Conservation (phyloP, 2,797 vertebrate species). For the Malurus splendens region DNA sequence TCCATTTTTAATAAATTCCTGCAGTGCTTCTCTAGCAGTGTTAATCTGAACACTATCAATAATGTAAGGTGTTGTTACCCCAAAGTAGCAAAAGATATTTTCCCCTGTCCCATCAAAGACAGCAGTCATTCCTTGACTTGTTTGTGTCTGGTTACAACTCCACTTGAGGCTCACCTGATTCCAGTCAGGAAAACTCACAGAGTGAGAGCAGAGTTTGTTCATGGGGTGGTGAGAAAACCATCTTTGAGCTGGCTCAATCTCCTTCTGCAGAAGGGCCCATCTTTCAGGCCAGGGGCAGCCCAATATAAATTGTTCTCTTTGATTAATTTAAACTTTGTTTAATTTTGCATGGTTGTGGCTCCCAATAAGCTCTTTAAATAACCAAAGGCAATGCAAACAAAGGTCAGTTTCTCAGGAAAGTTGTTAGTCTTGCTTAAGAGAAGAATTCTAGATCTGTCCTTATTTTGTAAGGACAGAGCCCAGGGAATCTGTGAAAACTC, state of each 20-base stretch:
- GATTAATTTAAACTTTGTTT: not conserved
- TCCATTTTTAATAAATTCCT: slow-evolving; percentile 59
- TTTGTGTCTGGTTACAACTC: not conserved
- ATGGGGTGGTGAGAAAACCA: not conserved
- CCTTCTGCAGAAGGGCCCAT: not conserved
- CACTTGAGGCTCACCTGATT: not conserved
- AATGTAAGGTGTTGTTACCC: slow-evolving; percentile 16
- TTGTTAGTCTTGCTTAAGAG: not conserved
- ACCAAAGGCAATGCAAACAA: not conserved
- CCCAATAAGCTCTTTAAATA: not conserved
- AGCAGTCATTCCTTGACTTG: not conserved
- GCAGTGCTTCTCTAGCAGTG: slow-evolving; percentile 26
- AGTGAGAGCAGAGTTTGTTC: not conserved
- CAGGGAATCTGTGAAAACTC: not conserved
- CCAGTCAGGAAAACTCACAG: not conserved
- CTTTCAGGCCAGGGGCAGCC: not conserved
- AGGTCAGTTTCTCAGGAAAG: not conserved
- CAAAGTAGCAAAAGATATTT: slow-evolving; percentile 21
- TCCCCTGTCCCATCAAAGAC: not conserved
- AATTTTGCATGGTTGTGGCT: not conserved
- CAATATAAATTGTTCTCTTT: not conserved
- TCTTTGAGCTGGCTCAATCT: not conserved
- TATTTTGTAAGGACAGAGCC: not conserved
- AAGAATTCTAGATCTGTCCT: not conserved
- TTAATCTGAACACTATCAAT: slow-evolving; percentile 6